Base-by-base conservation (phyloP, 2,888 invertebrate species). In the Drosophila recens region DNA sequence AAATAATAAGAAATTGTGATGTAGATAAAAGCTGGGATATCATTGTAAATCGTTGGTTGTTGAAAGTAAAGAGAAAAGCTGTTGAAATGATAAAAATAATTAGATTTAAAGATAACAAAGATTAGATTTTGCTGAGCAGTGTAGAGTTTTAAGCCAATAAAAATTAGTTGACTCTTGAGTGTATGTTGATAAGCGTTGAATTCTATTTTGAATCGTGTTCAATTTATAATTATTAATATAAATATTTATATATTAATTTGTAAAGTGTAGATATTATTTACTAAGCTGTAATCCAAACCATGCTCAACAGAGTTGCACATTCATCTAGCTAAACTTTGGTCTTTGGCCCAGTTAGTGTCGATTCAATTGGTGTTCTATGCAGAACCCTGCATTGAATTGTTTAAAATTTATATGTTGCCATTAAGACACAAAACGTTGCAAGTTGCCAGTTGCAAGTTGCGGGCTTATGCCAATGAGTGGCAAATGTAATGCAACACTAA, bases 401-500 rank as follows among this genome's bases (percentile, higher is more conserved):
- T 64, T 53, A 53, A 68, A 64, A 77, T 86, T 80, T 74, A 80
- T 75, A 51, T 75, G 65, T 49, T 66, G 67, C 71, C 78, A 80
- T 82, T 78, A 70, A 61, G 69, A 57, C 53, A 73, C 72, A 79
- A 81, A 72, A 45, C 38, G 61, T 49, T 67, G 59, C 34, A 43
- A 23, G 23, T 23, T 23, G 23, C 23, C 4, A 23, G 23, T 63
- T 58, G 51, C 69, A 38, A 45, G 68, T 62, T 57, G 62, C 64
- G 48, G 54, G 58, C 72, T 62, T 85, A 70, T 79, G 67, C 54
- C 80, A 53, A 77, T 75, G 81, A 80, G 84, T 79, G 81, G 67
- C 81, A 86, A 80, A 85, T 85, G 84, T 85, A 87, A 85, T 85
- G 76, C 84, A 87, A 89, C 87, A 85, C 84, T 85, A 85, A 85